phyloP scores from a whole-genome alignment of 2,888 invertebrate genomes.

The Griposia aprilina region DNA sequence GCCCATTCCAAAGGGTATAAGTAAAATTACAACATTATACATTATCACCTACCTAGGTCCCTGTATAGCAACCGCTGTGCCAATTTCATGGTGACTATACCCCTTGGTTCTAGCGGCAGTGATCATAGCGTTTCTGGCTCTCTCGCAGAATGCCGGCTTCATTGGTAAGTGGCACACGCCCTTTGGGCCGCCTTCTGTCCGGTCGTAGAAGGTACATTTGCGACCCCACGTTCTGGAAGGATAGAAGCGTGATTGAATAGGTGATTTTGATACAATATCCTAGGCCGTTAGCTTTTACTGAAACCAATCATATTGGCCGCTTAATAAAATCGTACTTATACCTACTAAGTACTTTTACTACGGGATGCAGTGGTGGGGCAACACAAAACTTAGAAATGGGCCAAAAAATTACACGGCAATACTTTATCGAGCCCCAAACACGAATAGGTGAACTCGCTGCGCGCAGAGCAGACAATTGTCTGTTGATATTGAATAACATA shows the following conservation, averaged over 20 bases:
- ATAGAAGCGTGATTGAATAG: neutral
- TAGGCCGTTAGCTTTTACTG: neutral
- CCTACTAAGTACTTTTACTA: neutral
- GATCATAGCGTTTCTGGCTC: constrained; percentile 92
- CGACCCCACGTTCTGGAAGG: constrained; percentile 85
- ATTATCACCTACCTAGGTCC: constrained; percentile 81
- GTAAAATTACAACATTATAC: too few relatives aligned
- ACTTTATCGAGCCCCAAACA: too few relatives aligned
- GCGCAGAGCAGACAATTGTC: neutral
- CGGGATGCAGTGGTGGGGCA: neutral
- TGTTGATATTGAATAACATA: too few relatives aligned
- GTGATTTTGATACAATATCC: neutral
- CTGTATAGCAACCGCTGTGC: constrained; percentile 87
- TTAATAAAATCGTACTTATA: neutral
- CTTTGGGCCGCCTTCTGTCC: constrained; percentile 89
- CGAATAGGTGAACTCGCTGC: too few relatives aligned
- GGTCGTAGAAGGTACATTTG: constrained; percentile 96
- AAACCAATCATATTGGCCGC: neutral
- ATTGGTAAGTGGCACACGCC: constrained; percentile 98
- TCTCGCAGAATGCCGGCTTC: constrained; percentile 96
- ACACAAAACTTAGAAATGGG: neutral
- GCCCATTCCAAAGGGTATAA: too few relatives aligned
- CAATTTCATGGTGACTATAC: constrained; percentile 83
- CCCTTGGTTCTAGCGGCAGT: constrained; percentile 92
- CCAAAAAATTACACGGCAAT: too few relatives aligned